Percentiles rank a stretch among this genome's conserved stretches.
These are phyloP conservation scores for Aurelia sp. DNA, from an alignment of 30 jellyfish, hydroid and myxozoan genomes.

Conservation along the genomic window DNA sequence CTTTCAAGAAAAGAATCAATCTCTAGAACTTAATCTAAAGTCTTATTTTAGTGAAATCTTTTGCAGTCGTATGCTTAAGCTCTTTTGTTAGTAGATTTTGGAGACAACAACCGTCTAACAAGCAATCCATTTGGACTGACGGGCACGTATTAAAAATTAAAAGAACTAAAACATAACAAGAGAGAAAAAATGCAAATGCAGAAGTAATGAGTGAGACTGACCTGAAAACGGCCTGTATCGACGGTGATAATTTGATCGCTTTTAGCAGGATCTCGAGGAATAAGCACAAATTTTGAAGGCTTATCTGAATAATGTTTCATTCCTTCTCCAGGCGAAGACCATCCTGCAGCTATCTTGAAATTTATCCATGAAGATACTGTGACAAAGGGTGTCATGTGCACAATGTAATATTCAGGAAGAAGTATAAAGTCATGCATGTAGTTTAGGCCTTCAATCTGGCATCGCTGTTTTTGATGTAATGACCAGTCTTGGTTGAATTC, in stretches of 20 bases:
- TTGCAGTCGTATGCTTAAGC: too few relatives aligned
- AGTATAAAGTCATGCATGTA: conserved; percentile 94
- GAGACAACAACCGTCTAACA: too few relatives aligned
- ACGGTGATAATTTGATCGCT: conserved; percentile 56
- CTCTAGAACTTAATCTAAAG: too few relatives aligned
- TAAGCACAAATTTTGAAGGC: conserved; percentile 91
- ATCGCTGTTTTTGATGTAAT: conserved; percentile 60
- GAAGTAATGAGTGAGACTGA: conserved; percentile 31
- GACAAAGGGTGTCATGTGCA: conserved; percentile 96
- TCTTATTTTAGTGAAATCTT: too few relatives aligned
- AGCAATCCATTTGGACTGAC: too few relatives aligned
- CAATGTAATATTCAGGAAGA: conserved; percentile 86
- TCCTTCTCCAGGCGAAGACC: conserved; percentile 93
- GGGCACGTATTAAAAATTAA: too few relatives aligned
- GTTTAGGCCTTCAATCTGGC: conserved; percentile 83
- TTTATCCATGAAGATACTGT: conserved; percentile 71
- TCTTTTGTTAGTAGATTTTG: too few relatives aligned
- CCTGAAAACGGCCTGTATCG: conserved; percentile 92
- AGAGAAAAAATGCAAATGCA: too few relatives aligned
- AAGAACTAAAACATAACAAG: too few relatives aligned
- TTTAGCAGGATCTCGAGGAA: conserved; percentile 83
- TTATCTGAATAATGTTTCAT: conserved; percentile 80
- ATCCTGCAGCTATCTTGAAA: conserved; percentile 85
- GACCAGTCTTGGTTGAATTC: conserved; percentile 95
- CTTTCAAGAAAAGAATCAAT: too few relatives aligned